phyloP scores from a whole-genome alignment of 1,140 invertebrate genomes.

The Mactra quadrangularis region DNA sequence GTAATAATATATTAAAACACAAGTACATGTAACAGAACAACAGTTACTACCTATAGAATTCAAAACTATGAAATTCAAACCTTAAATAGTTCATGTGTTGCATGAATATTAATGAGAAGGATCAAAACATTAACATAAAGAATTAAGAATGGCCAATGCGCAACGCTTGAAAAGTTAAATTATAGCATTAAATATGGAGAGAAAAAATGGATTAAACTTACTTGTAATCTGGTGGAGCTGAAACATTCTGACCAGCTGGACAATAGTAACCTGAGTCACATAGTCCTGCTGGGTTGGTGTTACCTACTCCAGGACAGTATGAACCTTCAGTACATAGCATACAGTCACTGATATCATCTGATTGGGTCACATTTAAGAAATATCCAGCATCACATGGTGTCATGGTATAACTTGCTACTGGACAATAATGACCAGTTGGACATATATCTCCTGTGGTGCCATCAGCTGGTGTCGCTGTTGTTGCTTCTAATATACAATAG shows the following conservation, averaged over 20 bases:
- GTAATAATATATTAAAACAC: too few species aligned
- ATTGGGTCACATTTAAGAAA: conserved; percentile 74
- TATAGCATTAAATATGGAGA: too few species aligned
- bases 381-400: conserved; percentile 72
- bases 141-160: not conserved
- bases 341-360: conserved; percentile 75
- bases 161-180: too few species aligned
- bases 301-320: conserved; percentile 76
- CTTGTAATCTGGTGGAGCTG: conserved; percentile 77
- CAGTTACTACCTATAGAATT: too few species aligned
- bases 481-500: conserved; percentile 75
- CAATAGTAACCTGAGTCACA: conserved; percentile 80
- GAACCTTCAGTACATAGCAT: conserved; percentile 74
- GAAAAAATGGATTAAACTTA: conserved; percentile 60
- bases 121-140: too few species aligned
- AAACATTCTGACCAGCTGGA: conserved; percentile 77
- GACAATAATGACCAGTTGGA: conserved; percentile 78
- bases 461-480: conserved; percentile 72
- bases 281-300: conserved; percentile 69
- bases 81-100: too few species aligned
- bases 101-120: not conserved
- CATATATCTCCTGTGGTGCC: conserved; percentile 73
- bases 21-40: too few species aligned
- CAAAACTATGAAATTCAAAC: too few species aligned
- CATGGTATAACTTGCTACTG: conserved; percentile 61